phyloP scores from a whole-genome alignment of 2,888 invertebrate species.

The Neoascia interrupta region DNA sequence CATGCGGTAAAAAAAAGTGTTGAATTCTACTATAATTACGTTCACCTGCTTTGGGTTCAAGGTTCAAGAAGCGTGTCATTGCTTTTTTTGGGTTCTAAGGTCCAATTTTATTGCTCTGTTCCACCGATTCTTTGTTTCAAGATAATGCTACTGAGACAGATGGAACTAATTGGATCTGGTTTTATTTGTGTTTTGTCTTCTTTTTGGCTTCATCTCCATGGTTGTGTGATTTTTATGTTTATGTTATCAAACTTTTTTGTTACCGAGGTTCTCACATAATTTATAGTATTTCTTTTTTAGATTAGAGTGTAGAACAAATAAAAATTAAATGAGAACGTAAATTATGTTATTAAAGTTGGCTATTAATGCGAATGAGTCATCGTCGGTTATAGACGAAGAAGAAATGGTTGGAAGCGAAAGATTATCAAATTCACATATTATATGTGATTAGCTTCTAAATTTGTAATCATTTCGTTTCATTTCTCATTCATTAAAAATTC shows the following conservation, averaged over 20 bases:
- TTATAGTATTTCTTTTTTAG: slow-evolving; percentile 6
- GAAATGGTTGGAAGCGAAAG: background rate
- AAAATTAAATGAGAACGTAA: background rate
- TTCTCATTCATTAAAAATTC: slow-evolving; percentile 7
- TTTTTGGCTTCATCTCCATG: background rate
- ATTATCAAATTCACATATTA: background rate
- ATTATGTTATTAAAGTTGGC: no score
- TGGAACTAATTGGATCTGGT: background rate
- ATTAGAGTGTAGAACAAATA: background rate
- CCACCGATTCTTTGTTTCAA: background rate
- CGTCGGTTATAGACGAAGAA: background rate
- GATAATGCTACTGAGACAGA: background rate
- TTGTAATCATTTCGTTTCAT: slow-evolving; percentile 5
- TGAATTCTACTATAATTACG: background rate
- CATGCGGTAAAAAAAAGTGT: no score
- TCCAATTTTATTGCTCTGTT: background rate
- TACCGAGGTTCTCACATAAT: background rate
- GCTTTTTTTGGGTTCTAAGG: background rate
- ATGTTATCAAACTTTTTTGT: slow-evolving; percentile 1
- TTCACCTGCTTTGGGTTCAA: no score
- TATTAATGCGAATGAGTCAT: background rate
- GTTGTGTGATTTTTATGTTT: slow-evolving; percentile 7
- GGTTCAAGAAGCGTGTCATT: no score
- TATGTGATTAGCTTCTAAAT: background rate
- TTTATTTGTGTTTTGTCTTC: no score